These are phyloP conservation scores for Cariama cristata DNA, from an alignment of 2,113 vertebrate species.

Conservation along the genomic window DNA sequence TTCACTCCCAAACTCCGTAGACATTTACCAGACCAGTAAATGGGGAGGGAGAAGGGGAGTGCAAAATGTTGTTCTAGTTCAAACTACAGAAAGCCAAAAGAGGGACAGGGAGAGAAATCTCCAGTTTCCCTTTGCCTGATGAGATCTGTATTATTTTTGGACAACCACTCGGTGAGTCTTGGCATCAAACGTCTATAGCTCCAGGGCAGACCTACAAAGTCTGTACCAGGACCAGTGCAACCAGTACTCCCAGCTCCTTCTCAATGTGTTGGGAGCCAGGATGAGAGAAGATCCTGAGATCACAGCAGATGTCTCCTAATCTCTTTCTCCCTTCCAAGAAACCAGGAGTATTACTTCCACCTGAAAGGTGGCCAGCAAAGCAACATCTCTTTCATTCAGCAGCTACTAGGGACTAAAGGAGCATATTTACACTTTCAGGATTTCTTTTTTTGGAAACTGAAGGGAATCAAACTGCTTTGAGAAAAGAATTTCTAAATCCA, in stretches of 20 bases:
- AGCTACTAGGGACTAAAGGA: background rate
- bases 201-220: background rate
- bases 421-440: background rate
- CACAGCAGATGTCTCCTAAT: background rate
- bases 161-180: background rate
- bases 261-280: fast-evolving
- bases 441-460: background rate
- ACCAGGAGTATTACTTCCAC: background rate
- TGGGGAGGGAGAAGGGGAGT: background rate
- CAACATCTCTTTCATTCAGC: background rate
- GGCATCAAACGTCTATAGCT: background rate
- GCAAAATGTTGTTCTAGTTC: background rate
- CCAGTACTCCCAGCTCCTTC: background rate
- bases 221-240: background rate
- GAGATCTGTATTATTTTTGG: background rate
- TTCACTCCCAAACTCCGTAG: background rate
- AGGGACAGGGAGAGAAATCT: background rate
- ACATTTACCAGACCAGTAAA: background rate
- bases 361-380: background rate
- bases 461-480: background rate
- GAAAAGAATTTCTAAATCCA: background rate
- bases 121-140: background rate
- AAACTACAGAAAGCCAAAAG: background rate
- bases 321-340: background rate
- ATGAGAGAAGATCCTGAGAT: background rate